Evolutionary conservation across 2,113 vertebrate species (phyloP).

Genomic region (Prolemur simus): DNA sequence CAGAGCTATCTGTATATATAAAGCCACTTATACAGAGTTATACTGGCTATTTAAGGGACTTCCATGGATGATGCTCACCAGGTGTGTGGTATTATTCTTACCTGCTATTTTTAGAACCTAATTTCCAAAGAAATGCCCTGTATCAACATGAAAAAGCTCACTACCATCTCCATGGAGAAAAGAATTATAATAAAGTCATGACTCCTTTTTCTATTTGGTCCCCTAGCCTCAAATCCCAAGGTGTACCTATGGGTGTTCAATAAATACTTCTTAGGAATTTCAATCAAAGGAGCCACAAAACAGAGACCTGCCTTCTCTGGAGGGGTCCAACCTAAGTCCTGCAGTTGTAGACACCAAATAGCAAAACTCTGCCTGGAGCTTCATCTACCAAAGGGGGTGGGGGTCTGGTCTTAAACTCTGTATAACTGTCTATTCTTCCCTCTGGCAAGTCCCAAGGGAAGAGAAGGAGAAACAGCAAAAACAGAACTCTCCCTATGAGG

Average conservation of each 20-base stretch:
- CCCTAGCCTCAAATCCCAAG: neutral
- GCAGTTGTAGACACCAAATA: neutral
- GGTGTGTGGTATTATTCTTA: neutral
- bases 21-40: neutral
- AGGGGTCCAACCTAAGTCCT: neutral
- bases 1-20: accelerated
- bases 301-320: neutral
- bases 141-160: neutral
- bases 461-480: neutral
- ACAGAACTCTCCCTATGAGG: neutral
- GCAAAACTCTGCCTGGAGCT: neutral
- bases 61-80: neutral
- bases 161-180: neutral
- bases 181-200: neutral
- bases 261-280: neutral
- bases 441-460: neutral
- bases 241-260: neutral
- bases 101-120: neutral
- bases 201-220: neutral
- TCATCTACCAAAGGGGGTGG: neutral
- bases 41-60: neutral
- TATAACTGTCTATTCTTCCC: neutral
- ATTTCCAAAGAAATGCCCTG: neutral
- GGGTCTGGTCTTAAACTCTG: neutral
- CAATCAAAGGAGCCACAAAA: neutral